Conservation (phyloP, 2,113 vertebrate genomes). For the Vidua macroura region DNA sequence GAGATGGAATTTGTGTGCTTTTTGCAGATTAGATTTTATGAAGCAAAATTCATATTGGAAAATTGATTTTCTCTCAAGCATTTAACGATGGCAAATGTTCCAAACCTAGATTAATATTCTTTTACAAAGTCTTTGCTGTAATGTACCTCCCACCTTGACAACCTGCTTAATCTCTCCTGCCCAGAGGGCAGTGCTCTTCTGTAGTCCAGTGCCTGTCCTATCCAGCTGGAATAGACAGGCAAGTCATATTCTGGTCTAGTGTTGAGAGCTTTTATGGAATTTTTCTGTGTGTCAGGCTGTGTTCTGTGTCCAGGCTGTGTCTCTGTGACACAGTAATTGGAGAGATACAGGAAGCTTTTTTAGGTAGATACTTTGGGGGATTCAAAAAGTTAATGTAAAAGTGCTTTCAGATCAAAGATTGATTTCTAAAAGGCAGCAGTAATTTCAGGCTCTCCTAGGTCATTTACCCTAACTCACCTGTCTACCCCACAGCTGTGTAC, state of each 20-base stretch:
- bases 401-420: neutral
- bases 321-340: neutral
- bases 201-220: neutral
- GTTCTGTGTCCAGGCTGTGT: neutral
- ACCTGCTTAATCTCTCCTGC: neutral
- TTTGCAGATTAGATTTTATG: neutral
- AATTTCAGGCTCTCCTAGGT: neutral
- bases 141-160: neutral
- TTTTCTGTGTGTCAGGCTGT: neutral
- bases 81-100: neutral
- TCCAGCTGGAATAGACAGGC: neutral
- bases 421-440: neutral
- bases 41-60: neutral
- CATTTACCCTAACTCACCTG: neutral
- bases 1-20: neutral
- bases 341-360: neutral
- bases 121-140: neutral
- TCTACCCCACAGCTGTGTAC: neutral
- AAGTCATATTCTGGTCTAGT: neutral
- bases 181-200: neutral
- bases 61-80: neutral
- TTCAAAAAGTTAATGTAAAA: neutral
- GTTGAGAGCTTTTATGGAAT: neutral
- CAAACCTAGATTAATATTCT: neutral
- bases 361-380: fast-evolving